Evolutionary conservation across 2,888 invertebrate genomes (phyloP).

Genomic region (Agrotis clavis): DNA sequence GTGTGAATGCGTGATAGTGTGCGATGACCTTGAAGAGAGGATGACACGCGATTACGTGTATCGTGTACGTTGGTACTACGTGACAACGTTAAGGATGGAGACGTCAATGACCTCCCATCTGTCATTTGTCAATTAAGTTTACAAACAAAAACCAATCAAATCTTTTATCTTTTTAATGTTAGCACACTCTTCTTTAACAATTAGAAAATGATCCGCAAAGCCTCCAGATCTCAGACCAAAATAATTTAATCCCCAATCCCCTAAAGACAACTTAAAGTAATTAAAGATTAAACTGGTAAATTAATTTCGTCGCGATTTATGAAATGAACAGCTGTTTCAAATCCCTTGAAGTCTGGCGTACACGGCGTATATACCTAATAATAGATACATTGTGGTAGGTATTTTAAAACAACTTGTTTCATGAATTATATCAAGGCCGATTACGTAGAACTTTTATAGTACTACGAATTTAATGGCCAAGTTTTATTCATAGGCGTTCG

Average conservation of each 20-base stretch:
- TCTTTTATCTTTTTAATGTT: too few relatives aligned
- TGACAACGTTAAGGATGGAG: too few relatives aligned
- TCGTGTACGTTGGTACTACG: constrained; percentile 27
- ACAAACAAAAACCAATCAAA: too few relatives aligned
- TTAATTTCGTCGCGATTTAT: background rate
- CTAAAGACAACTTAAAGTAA: background rate
- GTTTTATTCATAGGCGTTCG: constrained; percentile 19
- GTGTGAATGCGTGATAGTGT: constrained; percentile 59
- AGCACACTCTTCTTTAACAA: background rate
- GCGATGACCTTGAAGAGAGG: constrained; percentile 73
- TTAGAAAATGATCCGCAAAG: background rate
- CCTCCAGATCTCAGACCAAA: background rate
- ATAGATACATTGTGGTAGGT: constrained; percentile 24
- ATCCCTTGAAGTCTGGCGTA: constrained; percentile 27
- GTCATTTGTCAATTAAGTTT: too few relatives aligned
- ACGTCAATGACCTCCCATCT: too few relatives aligned
- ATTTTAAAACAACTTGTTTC: constrained; percentile 24
- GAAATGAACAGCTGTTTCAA: constrained; percentile 16
- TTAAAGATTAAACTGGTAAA: background rate
- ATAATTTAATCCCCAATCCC: too few relatives aligned
- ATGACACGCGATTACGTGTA: constrained; percentile 73
- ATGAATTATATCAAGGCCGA: constrained; percentile 36
- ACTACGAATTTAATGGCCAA: constrained; percentile 24
- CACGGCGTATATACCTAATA: constrained; percentile 20
- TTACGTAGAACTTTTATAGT: constrained; percentile 32